Percentiles rank a stretch among this genome's conserved stretches.
phyloP scores from a whole-genome alignment of 2,797 vertebrate genomes.

The Liparis tanakae region DNA sequence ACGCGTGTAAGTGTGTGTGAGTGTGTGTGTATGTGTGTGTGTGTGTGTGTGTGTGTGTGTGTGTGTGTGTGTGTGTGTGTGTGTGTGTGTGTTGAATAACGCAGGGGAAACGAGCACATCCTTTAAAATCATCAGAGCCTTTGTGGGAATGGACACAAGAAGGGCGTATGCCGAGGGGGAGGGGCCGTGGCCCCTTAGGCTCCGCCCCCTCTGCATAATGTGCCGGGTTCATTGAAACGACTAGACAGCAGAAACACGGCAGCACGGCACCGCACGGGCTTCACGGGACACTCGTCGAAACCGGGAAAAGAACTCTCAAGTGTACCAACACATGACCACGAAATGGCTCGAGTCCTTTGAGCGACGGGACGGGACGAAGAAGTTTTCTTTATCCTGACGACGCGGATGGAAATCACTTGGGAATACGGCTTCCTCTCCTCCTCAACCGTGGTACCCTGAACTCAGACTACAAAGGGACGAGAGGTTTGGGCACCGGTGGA shows the following conservation, averaged over 20 bases:
- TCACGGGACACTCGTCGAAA: constrained; percentile 28
- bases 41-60: neutral
- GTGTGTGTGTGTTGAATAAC: neutral
- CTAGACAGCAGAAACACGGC: constrained; percentile 47
- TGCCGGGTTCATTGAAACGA: constrained; percentile 74
- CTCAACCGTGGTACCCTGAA: constrained; percentile 72
- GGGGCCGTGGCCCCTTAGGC: constrained; percentile 32
- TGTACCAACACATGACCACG: neutral
- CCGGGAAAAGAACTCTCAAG: neutral
- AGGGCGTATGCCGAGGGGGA: constrained; percentile 68
- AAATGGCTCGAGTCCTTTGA: constrained; percentile 20
- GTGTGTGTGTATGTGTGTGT: neutral
- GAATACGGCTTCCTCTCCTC: constrained; percentile 60
- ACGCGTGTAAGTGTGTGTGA: neutral
- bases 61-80: neutral
- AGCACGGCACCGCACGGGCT: constrained; percentile 23
- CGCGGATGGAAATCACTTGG: constrained; percentile 73
- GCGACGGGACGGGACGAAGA: neutral
- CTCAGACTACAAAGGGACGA: constrained; percentile 73
- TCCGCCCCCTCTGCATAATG: constrained; percentile 76
- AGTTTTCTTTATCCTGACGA: constrained; percentile 8
- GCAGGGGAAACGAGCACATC: constrained; percentile 9
- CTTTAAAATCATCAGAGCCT: constrained; percentile 9
- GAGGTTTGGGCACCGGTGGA: constrained; percentile 30
- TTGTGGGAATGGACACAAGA: constrained; percentile 46